Evolutionary conservation across 1,140 invertebrate species (phyloP), one percentile per base, ranked within the genome.

Genomic region (Leptopilina boulardi): DNA sequence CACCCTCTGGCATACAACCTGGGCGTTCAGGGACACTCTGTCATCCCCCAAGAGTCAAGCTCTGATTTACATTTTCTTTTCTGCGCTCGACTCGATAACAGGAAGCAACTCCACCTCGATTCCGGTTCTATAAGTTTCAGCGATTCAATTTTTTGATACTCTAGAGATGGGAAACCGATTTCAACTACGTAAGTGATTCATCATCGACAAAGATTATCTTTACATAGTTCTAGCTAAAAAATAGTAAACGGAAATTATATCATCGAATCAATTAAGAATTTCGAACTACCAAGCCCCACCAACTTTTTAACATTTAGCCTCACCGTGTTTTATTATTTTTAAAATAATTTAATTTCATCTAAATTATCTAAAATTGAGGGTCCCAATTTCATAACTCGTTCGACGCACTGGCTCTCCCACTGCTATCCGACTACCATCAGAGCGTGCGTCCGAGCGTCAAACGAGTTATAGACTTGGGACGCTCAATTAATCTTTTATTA

Each of bases 21-120:
- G 76, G 70, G 77, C 47, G 81, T 74, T 77, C 59, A 75, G 71
- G 80, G 74, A 76, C 80, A 77, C 73, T 71, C 80, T 75, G 66
- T 76, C 82, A 79, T 77, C 82, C 77, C 80, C 77, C 78, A 83
- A 78, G 71, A 75, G 76, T 79, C 77, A 44, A 74, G 74, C 70
- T 78, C 86, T 84, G 83, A 87, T 88, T 88, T 87, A 84, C 87
- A 87, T 87, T 88, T 88, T 88, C 86, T 87, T 88, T 88, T 85
- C 82, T 78, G 51, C 74, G 80, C 85, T 84, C 79, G 77, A 86
- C 81, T 87, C 84, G 86, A 88, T 87, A 87, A 87, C 84, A 85
- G 85, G 83, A 84, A 87, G 81, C 82, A 78, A 83, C 81, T 84
- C 77, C 81, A 85, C 82, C 81, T 59, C 79, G 75, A 73, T 70